Conservation (phyloP, 2,888 invertebrate genomes). For the Oeneis ivallda region DNA sequence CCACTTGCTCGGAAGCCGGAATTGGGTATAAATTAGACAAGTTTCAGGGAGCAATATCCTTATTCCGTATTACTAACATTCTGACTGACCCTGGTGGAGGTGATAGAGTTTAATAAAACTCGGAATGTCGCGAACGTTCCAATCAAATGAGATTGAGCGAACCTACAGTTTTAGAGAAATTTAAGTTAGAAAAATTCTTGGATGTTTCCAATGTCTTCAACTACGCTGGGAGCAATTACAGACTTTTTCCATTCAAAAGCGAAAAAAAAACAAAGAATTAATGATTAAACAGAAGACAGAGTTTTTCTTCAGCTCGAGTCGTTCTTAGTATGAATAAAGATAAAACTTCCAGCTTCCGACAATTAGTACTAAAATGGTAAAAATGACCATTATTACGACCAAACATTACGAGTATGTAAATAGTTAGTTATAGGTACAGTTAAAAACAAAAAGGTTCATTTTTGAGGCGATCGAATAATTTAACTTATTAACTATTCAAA, state of each 20-base stretch:
- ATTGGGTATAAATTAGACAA: slow-evolving; percentile 73
- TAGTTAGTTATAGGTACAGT: too few relatives aligned
- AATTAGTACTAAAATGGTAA: too few relatives aligned
- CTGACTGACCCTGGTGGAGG: slow-evolving; percentile 10
- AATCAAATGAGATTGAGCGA: neutral
- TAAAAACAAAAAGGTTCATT: too few relatives aligned
- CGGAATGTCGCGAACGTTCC: neutral
- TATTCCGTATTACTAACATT: slow-evolving; percentile 69
- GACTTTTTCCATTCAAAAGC: neutral
- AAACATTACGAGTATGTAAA: too few relatives aligned
- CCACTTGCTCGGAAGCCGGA: slow-evolving; percentile 48
- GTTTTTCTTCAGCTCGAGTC: slow-evolving; percentile 1
- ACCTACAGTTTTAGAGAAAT: neutral
- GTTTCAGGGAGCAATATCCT: slow-evolving; percentile 77
- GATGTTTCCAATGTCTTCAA: neutral
- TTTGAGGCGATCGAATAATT: too few relatives aligned
- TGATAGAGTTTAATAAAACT: slow-evolving; percentile 12
- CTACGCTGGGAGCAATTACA: neutral
- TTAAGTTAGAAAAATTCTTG: neutral
- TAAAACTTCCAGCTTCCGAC: neutral
- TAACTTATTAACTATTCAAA: too few relatives aligned
- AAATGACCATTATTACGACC: too few relatives aligned
- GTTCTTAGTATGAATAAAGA: neutral
- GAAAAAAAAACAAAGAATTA: neutral
- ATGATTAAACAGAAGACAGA: neutral